These are phyloP conservation scores for Callospermophilus lateralis DNA, from an alignment of 2,113 vertebrate genomes.

Conservation along the genomic window DNA sequence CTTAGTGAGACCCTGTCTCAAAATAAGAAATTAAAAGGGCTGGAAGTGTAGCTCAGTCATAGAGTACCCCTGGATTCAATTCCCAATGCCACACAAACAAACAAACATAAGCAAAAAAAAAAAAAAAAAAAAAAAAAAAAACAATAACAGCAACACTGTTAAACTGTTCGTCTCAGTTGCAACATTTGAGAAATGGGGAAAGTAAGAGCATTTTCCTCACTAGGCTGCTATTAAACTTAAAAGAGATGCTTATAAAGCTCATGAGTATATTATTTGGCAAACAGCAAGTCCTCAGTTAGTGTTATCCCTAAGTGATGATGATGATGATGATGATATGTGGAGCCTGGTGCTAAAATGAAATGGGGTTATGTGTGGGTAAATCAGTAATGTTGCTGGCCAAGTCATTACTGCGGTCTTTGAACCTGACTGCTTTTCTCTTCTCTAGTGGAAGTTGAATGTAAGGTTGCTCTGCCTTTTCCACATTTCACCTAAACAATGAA, in stretches of 20 bases:
- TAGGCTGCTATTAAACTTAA: background rate
- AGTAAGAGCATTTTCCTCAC: background rate
- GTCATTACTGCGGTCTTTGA: background rate
- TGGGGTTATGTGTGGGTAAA: background rate
- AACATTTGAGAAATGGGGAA: background rate
- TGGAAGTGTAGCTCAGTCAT: too few relatives aligned
- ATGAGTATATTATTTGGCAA: background rate
- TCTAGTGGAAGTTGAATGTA: background rate
- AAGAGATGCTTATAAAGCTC: background rate
- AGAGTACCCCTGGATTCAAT: too few relatives aligned
- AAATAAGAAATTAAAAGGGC: too few relatives aligned
- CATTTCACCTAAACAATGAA: background rate
- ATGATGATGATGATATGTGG: background rate
- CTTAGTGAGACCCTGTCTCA: too few relatives aligned
- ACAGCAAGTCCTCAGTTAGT: background rate
- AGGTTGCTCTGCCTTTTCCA: background rate
- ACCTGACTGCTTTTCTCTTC: background rate
- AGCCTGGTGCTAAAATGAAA: background rate
- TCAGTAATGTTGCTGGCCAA: background rate
- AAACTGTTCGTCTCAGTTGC: background rate
- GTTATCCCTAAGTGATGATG: background rate
- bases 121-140: too few relatives aligned
- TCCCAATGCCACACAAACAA: too few relatives aligned
- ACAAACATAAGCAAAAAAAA: too few relatives aligned
- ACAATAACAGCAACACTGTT: too few relatives aligned